Conservation (phyloP, 2,113 vertebrate species). For the Rhabdornis inornatus region DNA sequence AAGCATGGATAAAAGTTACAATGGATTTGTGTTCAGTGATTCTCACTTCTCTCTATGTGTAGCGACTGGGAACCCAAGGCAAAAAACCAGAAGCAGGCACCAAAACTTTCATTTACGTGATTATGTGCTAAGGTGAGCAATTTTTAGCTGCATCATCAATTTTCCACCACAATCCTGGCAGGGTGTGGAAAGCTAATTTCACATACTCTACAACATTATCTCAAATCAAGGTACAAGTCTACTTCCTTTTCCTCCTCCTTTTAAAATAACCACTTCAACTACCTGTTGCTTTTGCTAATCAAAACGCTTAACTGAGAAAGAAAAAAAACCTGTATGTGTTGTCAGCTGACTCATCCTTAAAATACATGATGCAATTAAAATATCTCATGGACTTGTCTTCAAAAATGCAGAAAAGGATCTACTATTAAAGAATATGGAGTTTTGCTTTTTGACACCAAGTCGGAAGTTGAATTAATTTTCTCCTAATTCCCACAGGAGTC, state of each 20-base stretch:
- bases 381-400: not conserved
- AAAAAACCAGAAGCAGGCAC: not conserved
- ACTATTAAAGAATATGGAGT: not conserved
- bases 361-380: not conserved
- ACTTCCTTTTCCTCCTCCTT: slow-evolving; percentile 34
- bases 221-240: slow-evolving; percentile 19
- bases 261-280: not conserved
- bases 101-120: not conserved
- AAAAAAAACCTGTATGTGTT: not conserved
- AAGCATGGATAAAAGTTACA: not conserved
- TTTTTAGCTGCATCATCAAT: slow-evolving; percentile 26
- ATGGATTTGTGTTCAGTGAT: not conserved
- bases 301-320: not conserved
- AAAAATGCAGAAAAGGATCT: not conserved
- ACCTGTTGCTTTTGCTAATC: not conserved
- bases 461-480: not conserved
- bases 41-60: not conserved
- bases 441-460: not conserved
- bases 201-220: not conserved
- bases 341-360: not conserved
- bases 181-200: slow-evolving; percentile 30
- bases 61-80: not conserved
- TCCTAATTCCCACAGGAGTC: not conserved
- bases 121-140: not conserved
- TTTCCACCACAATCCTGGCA: not conserved